These are phyloP conservation scores for Anser brachyrhynchus DNA, from an alignment of 2,113 vertebrate species.

Conservation along the genomic window DNA sequence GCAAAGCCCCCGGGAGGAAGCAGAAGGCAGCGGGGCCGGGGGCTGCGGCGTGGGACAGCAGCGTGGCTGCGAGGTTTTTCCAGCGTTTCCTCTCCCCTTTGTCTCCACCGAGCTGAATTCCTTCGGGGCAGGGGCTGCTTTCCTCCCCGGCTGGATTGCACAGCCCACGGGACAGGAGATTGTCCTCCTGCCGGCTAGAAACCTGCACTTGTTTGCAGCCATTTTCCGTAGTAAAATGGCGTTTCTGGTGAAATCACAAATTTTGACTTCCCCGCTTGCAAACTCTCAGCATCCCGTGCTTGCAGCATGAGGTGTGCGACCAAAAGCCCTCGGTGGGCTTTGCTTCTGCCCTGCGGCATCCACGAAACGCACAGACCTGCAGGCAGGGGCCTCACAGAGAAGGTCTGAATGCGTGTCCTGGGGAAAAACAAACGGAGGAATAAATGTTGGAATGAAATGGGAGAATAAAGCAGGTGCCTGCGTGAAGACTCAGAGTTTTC, in stretches of 20 bases:
- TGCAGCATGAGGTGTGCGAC: background rate
- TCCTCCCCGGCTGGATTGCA: background rate
- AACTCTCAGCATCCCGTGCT: fast-evolving
- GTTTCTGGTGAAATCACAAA: background rate
- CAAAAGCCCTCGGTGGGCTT: background rate
- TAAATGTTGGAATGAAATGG: background rate
- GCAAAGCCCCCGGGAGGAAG: background rate
- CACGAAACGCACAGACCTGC: background rate
- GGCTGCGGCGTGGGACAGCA: background rate
- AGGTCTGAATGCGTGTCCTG: background rate
- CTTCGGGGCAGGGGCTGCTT: background rate
- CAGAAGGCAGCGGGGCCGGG: background rate
- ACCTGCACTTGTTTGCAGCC: background rate
- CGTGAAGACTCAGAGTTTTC: background rate
- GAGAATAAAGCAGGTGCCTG: background rate
- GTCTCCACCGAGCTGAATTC: background rate
- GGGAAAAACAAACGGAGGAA: background rate
- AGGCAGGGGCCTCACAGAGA: background rate
- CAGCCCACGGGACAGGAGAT: fast-evolving
- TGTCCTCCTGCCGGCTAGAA: background rate
- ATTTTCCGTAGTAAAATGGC: background rate
- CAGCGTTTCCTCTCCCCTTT: background rate
- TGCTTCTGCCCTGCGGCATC: too few species aligned
- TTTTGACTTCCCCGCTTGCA: background rate
- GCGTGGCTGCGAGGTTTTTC: background rate